Base-by-base conservation (phyloP, 2,797 vertebrate species). In the Propithecus perrieri region DNA sequence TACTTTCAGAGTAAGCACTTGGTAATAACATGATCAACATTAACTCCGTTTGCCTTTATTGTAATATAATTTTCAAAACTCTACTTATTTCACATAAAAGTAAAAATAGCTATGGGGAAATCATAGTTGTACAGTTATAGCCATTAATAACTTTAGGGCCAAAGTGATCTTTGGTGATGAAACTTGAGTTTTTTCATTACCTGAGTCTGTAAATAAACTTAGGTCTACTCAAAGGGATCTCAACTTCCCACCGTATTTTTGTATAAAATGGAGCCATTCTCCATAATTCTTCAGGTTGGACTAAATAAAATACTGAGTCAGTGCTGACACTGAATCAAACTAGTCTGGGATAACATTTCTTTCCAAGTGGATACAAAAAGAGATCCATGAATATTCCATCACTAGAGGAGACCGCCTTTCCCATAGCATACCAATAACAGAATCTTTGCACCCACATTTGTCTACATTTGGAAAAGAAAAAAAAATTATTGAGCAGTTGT, bases 231-330 rank as follows among this genome's bases (percentile, higher is more conserved):
- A 53, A 74, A 85, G 17, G 28, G n/a, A 85, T 81, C 24, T 28
- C 43, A 78, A 35, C 15, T 67, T 50, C 4, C 17, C 41, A 85
- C 28, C 9, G 22, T 89, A 50, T 88, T 74, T 96, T 96, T 61
- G 46, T 72, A 26, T 93, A 50, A 43, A 83, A 80, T 67, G 11
- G 24, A 83, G 30, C 83, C 46, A 43, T 83, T 89, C 33, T 95
- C 24, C 15, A 6, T 67, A 87, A 95, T 69, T 8, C 24, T 61
- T 88, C 13, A 85, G 15, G 8, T 76, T 90, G n/a, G 9, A 89
- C 38, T 85, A 94, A 90, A 94, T 9, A 81, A 95, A 92, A 90
- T 75, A 59, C 13, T 81, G 57, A 84, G 46, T 43, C 85, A 71
- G 41, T 92, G 22, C 17, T 93, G 15, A 13, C 41, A 86, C 50